Conservation (phyloP, 2,113 vertebrate species). For the Leucoraja erinaceus region DNA sequence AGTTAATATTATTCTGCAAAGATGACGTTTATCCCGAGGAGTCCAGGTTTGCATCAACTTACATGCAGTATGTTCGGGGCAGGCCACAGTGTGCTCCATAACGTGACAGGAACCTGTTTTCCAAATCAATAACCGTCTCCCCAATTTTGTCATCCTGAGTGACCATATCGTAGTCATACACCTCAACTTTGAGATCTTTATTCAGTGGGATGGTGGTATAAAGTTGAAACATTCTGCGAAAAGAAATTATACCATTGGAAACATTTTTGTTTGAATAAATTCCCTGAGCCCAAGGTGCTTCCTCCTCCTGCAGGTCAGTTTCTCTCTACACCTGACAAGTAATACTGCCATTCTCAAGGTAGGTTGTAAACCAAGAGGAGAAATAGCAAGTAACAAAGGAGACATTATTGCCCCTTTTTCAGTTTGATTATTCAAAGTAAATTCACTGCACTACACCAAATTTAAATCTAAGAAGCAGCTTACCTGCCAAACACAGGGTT, state of each 20-base stretch:
- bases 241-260: not conserved
- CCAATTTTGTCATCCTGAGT: slow-evolving; percentile 57
- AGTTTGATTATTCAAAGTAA: not conserved
- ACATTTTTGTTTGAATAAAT: not conserved
- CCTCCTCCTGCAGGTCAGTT: not conserved
- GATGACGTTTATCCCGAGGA: not conserved
- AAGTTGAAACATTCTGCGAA: slow-evolving; percentile 55
- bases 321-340: not conserved
- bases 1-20: not conserved
- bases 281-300: not conserved
- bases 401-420: not conserved
- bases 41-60: slow-evolving; percentile 34
- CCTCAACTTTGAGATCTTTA: slow-evolving; percentile 57
- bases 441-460: not conserved
- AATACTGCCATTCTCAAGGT: not conserved
- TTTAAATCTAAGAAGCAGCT: not conserved
- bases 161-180: slow-evolving; percentile 57
- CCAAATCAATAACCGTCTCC: slow-evolving; percentile 59
- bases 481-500: slow-evolving; percentile 63
- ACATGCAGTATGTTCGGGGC: slow-evolving; percentile 52
- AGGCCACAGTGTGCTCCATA: slow-evolving; percentile 60
- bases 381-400: not conserved
- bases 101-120: slow-evolving; percentile 58
- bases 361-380: not conserved
- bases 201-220: slow-evolving; percentile 55